A percentile compares a stretch with the other conserved stretches of the same genome.
Evolutionary conservation across 2,888 invertebrate species (phyloP).

Genomic region (Lasioglossum pauxillum): DNA sequence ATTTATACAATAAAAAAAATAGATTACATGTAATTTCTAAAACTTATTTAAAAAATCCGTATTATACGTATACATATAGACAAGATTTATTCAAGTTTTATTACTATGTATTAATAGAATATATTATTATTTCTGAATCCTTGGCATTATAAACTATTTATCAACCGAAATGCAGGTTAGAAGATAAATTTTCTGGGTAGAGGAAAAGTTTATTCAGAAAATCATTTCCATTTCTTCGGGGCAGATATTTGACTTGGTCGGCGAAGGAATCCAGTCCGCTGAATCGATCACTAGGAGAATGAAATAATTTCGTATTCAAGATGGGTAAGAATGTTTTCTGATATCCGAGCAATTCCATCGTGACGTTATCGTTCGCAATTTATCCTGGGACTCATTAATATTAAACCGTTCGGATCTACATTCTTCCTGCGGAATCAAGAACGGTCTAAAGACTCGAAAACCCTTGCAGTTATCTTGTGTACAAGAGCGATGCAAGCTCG

Average conservation of each 20-base stretch:
- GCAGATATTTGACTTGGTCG: slow-evolving; percentile 9
- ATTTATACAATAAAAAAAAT: background rate
- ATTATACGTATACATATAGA: background rate
- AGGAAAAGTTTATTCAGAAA: background rate
- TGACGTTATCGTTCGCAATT: slow-evolving; percentile 29
- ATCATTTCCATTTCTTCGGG: background rate
- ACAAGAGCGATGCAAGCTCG: background rate
- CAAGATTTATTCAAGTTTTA: background rate
- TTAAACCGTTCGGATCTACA: slow-evolving; percentile 2
- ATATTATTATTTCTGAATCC: too few relatives aligned
- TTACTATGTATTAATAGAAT: background rate
- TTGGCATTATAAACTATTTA: background rate
- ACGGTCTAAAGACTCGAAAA: background rate
- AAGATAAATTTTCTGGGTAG: background rate
- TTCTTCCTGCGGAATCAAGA: slow-evolving; percentile 1
- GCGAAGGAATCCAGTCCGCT: slow-evolving; percentile 1
- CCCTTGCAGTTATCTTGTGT: background rate
- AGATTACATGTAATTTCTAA: background rate
- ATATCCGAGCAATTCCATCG: slow-evolving; percentile 29
- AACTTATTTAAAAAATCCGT: background rate
- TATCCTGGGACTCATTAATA: slow-evolving; percentile 26
- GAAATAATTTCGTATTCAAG: slow-evolving; percentile 29
- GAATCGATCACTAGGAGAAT: slow-evolving; percentile 24
- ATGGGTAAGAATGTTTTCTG: slow-evolving; percentile 30
- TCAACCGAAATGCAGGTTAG: background rate